Percentiles rank a stretch among this genome's conserved stretches.
These are phyloP conservation scores for Anhinga anhinga DNA, from an alignment of 2,113 vertebrate genomes.

Conservation along the genomic window DNA sequence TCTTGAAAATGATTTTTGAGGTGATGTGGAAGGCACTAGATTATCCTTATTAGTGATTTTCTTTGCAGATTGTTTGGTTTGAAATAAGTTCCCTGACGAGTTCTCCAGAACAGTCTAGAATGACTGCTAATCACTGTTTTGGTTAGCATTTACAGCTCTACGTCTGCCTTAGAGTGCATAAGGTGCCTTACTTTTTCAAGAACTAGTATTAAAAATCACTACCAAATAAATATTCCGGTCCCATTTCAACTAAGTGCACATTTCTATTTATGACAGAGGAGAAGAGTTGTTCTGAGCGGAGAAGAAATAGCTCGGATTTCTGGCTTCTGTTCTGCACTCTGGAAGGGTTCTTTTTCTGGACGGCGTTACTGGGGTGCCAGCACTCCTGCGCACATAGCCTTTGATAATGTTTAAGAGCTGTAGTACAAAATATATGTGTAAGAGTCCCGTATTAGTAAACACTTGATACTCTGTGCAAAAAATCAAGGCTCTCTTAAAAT, in stretches of 20 bases:
- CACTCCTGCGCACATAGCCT: fast-evolving
- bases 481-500: background rate
- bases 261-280: constrained; percentile 33
- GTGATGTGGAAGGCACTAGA: background rate
- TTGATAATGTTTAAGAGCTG: fast-evolving
- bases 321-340: background rate
- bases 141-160: constrained; percentile 23
- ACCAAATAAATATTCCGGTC: constrained; percentile 15
- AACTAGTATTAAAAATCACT: background rate
- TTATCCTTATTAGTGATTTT: constrained; percentile 46
- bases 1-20: constrained; percentile 20
- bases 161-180: background rate
- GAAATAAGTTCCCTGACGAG: background rate
- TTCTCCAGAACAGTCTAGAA: constrained; percentile 18
- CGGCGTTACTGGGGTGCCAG: fast-evolving
- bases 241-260: background rate
- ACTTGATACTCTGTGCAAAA: background rate
- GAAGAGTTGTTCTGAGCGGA: background rate
- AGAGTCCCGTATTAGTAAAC: too few relatives aligned
- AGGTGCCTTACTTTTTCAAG: background rate
- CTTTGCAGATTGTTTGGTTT: constrained; percentile 28
- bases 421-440: fast-evolving
- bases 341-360: too few relatives aligned
- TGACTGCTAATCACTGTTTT: background rate
- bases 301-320: constrained; percentile 5